Evolutionary conservation across 2,888 invertebrate species (phyloP).

Genomic region (Meghimatium bilineatum): DNA sequence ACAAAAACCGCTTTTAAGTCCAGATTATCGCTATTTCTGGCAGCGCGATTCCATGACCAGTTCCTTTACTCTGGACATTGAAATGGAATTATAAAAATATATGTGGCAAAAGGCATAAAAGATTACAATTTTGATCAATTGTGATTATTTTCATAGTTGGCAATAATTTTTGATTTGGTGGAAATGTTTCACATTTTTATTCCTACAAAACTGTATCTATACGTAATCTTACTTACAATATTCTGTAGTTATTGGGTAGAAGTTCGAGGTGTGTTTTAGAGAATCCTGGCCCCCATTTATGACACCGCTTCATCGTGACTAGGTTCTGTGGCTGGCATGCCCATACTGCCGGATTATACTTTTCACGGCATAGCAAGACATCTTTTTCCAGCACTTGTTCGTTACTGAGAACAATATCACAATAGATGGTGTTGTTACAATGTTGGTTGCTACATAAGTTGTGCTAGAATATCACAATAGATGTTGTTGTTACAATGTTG

Average conservation of each 20-base stretch:
- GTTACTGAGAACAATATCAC: background rate
- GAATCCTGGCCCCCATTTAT: slow-evolving; percentile 3
- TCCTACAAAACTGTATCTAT: background rate
- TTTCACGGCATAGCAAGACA: slow-evolving; percentile 3
- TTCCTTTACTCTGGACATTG: no score
- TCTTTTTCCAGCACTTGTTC: background rate
- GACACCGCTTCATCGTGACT: background rate
- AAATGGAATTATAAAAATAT: no score
- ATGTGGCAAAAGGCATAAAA: no score
- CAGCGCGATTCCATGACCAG: no score
- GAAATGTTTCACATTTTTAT: background rate
- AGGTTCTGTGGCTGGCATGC: background rate
- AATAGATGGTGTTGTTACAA: no score
- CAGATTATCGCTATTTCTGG: no score
- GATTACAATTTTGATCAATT: no score
- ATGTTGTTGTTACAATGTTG: no score
- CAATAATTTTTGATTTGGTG: no score
- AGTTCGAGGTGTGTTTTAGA: background rate
- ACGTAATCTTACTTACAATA: slow-evolving; percentile 11
- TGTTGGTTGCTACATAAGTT: background rate
- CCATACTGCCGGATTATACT: slow-evolving; percentile 28
- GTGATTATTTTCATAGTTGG: no score
- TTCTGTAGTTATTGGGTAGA: slow-evolving; percentile 16
- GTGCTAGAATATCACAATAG: background rate
- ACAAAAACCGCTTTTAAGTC: no score